Conservation (phyloP, 2,888 invertebrate species). For the Abrostola tripartita region DNA sequence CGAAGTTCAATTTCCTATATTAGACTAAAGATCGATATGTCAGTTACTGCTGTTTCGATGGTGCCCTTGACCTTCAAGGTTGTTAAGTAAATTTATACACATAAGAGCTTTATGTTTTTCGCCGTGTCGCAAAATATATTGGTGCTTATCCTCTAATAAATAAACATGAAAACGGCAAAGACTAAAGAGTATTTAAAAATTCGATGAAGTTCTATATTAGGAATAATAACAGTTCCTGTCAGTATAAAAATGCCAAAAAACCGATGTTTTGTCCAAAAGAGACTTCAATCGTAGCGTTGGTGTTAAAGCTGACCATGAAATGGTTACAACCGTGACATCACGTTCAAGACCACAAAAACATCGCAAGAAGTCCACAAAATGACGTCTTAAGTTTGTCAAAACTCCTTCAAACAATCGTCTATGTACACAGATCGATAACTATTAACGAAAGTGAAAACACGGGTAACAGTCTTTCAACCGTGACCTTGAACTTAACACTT, state of each 20-base stretch:
- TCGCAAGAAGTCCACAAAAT: conserved; percentile 14
- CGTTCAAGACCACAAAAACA: conserved; percentile 33
- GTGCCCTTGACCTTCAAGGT: conserved; percentile 49
- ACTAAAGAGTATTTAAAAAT: conserved; percentile 6
- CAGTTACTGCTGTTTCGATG: conserved; percentile 22
- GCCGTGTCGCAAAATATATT: no score
- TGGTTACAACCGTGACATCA: conserved; percentile 37
- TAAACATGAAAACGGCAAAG: conserved; percentile 15
- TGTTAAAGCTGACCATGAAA: conserved; percentile 32
- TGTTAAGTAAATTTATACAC: conserved; percentile 8
- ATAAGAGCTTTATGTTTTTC: background rate
- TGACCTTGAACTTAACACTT: conserved; percentile 48
- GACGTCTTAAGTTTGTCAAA: conserved; percentile 11
- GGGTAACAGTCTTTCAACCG: background rate
- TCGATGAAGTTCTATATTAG: conserved; percentile 24
- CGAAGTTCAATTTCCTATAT: conserved; percentile 2
- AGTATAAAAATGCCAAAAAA: conserved; percentile 13
- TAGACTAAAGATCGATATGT: conserved; percentile 14
- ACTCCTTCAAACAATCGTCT: conserved; percentile 16
- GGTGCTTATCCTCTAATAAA: conserved; percentile 13
- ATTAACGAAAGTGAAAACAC: conserved; percentile 48
- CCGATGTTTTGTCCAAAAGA: conserved; percentile 34
- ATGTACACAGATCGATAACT: conserved; percentile 18
- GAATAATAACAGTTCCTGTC: conserved; percentile 34
- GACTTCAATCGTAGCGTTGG: conserved; percentile 28